These are phyloP conservation scores for Mixornis gularis DNA, from an alignment of 2,113 vertebrate genomes.

Conservation along the genomic window DNA sequence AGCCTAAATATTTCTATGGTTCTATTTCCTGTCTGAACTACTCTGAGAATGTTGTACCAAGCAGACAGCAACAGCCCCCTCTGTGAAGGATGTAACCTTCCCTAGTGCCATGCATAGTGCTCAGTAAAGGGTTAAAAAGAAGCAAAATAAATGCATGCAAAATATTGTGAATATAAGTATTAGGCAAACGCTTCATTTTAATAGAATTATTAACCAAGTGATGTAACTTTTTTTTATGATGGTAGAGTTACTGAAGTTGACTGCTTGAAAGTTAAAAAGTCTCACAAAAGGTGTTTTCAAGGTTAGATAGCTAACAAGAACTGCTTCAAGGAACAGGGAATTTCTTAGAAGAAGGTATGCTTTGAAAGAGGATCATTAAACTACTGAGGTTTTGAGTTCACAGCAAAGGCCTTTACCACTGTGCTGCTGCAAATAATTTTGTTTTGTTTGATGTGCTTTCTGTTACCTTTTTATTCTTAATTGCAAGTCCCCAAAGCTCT, in stretches of 20 bases:
- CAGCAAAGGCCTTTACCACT: not conserved
- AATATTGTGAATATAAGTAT: not conserved
- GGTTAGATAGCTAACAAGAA: not conserved
- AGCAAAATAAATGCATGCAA: not conserved
- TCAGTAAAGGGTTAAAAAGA: not conserved
- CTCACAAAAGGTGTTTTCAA: not conserved
- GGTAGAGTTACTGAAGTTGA: not conserved
- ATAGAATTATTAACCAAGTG: not conserved
- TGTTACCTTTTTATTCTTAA: not conserved
- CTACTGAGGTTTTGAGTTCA: not conserved
- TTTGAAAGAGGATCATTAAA: not conserved
- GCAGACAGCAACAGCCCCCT: not conserved
- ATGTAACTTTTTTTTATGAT: not conserved
- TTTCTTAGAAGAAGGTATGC: not conserved
- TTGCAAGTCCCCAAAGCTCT: not conserved
- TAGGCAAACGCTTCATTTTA: not conserved
- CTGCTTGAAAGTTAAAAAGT: not conserved
- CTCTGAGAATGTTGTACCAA: not conserved
- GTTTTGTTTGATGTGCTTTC: not conserved
- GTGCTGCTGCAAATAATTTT: not conserved
- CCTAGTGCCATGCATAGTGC: no score
- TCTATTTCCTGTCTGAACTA: not conserved
- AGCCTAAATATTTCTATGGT: not conserved
- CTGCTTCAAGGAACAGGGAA: not conserved
- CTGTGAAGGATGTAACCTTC: not conserved